These are phyloP conservation scores for Zaprionus inermis DNA, from an alignment of 1,140 invertebrate species.

Conservation along the genomic window DNA sequence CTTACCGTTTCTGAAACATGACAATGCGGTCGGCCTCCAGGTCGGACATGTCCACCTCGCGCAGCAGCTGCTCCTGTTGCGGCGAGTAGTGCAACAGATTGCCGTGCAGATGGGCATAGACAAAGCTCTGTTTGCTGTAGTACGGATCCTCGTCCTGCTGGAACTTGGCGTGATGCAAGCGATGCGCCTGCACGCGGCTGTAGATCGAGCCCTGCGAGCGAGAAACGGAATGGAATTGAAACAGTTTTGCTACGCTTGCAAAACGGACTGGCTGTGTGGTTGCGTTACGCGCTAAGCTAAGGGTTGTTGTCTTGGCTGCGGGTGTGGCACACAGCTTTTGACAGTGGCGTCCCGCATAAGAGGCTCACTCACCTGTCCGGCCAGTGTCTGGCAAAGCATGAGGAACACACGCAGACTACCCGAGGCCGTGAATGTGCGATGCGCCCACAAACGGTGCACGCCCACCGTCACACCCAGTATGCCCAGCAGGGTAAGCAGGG, in stretches of 20 bases:
- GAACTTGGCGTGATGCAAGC: slow-evolving; percentile 95
- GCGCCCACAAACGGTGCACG: slow-evolving; percentile 96
- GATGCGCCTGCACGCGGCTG: slow-evolving; percentile 92
- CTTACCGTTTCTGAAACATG: slow-evolving; percentile 92
- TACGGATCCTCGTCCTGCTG: slow-evolving; percentile 96
- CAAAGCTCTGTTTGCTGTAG: slow-evolving; percentile 93
- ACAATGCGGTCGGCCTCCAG: slow-evolving; percentile 93
- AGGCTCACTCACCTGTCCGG: slow-evolving; percentile 89
- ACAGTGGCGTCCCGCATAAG: slow-evolving; percentile 2
- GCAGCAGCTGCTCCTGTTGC: slow-evolving; percentile 88
- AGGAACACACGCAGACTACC: slow-evolving; percentile 89
- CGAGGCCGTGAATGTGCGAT: slow-evolving; percentile 91
- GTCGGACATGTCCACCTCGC: slow-evolving; percentile 93
- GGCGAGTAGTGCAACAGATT: slow-evolving; percentile 89
- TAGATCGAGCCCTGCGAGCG: slow-evolving; percentile 88
- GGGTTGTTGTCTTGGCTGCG: slow-evolving; percentile 55
- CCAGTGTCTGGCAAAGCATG: slow-evolving; percentile 91
- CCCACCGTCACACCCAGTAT: slow-evolving; percentile 92
- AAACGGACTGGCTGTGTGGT: slow-evolving; percentile 20
- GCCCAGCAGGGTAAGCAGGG: slow-evolving; percentile 86
- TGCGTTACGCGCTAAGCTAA: not conserved
- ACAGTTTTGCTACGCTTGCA: not conserved
- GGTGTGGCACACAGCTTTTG: not conserved
- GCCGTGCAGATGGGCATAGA: slow-evolving; percentile 92
- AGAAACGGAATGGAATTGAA: slow-evolving; percentile 8